These are phyloP conservation scores for Caenorhabditis brenneri DNA, from an alignment of 1,140 invertebrate species.

Conservation along the genomic window DNA sequence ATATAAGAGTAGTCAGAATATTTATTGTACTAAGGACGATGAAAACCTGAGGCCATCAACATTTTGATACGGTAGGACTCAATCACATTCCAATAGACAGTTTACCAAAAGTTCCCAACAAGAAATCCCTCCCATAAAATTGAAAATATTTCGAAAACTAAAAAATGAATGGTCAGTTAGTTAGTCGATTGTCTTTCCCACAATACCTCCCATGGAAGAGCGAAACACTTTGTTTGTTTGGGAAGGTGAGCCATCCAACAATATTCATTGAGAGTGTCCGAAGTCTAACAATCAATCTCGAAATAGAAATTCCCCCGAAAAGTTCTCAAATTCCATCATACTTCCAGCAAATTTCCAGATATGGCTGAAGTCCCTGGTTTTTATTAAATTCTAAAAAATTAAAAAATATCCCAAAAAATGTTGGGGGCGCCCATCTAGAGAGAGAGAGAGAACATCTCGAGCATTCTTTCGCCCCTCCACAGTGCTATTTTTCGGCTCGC, in stretches of 20 bases:
- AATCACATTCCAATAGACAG: too few relatives aligned
- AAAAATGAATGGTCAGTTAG: background rate
- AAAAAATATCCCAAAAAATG: background rate
- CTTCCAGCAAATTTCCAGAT: background rate
- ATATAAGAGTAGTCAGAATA: too few relatives aligned
- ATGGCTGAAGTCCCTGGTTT: too few relatives aligned
- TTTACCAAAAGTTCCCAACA: too few relatives aligned
- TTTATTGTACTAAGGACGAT: too few relatives aligned
- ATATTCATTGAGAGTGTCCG: background rate
- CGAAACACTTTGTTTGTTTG: constrained; percentile 37
- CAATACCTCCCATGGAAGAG: background rate
- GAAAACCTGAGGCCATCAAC: too few relatives aligned
- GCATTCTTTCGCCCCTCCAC: background rate
- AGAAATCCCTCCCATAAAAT: too few relatives aligned
- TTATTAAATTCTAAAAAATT: background rate
- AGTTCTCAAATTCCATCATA: background rate
- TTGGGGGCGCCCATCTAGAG: background rate
- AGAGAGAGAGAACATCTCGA: background rate
- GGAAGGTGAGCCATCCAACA: constrained; percentile 8
- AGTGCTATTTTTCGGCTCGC: constrained; percentile 28
- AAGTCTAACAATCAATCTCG: too few relatives aligned
- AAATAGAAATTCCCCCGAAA: background rate
- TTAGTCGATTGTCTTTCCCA: background rate
- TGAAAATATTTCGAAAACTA: too few relatives aligned
- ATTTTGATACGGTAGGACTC: too few relatives aligned